These are phyloP conservation scores for Cydia amplana DNA, from an alignment of 1,140 invertebrate genomes.

Conservation along the genomic window DNA sequence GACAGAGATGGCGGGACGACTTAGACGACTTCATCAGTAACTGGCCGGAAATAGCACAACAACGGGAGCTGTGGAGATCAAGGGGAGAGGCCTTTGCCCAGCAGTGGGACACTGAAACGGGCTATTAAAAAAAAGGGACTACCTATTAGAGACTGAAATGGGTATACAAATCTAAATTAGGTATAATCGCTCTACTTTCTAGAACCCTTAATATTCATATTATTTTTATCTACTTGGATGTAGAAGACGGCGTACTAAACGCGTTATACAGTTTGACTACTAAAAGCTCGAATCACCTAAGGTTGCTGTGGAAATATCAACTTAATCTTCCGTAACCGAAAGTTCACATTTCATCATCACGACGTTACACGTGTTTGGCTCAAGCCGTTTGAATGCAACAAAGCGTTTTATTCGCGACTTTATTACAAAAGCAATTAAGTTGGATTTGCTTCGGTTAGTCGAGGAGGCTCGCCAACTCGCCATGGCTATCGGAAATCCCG, in stretches of 20 bases:
- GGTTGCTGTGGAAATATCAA: neutral
- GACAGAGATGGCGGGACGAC: too few relatives aligned
- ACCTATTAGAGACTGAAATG: too few relatives aligned
- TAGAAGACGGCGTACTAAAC: neutral
- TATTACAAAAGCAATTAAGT: neutral
- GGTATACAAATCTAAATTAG: too few relatives aligned
- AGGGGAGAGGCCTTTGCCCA: too few relatives aligned
- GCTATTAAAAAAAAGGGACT: too few relatives aligned
- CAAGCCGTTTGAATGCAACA: neutral
- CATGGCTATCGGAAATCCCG: slow-evolving; percentile 15
- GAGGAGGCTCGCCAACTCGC: neutral
- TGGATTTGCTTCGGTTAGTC: neutral
- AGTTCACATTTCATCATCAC: neutral
- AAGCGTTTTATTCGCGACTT: neutral
- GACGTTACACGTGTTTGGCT: neutral
- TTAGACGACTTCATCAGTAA: too few relatives aligned
- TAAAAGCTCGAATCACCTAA: neutral
- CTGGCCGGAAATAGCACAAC: too few relatives aligned
- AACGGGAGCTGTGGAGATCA: too few relatives aligned
- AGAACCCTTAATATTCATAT: too few relatives aligned
- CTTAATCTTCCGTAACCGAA: neutral
- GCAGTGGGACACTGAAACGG: too few relatives aligned
- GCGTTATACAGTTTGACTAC: neutral
- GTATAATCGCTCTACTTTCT: too few relatives aligned
- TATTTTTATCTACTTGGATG: neutral